Base-by-base conservation (phyloP, 2,797 vertebrate genomes). In the Phoeniculus purpureus region DNA sequence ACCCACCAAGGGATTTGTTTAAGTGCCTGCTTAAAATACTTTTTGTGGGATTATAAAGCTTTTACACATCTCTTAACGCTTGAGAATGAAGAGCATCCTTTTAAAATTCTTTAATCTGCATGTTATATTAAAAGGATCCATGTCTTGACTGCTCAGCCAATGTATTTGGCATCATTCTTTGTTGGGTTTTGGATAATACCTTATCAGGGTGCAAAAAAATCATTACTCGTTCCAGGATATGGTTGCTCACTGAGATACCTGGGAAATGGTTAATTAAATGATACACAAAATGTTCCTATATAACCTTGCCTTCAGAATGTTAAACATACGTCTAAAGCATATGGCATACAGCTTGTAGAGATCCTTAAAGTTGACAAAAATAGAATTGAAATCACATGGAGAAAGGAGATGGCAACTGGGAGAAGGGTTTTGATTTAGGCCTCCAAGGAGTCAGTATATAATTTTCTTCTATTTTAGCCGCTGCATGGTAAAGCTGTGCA, bases 201-300 rank as follows among this genome's bases (percentile, higher is more conserved):
- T 72, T 68, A 18, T 70, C 34, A 43, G 66, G 52, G 62, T 85
- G 50, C 60, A 76, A 66, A 66, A 78, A 72, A 78, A 29, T 34
- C 10, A 12, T 89, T 86, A 56, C 14, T 85, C 21, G 27, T 3
- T 77, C 48, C 77, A 62, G 50, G 31, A 20, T 71, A 40, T 65
- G 27, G 20, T 56, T 65, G 55, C 72, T 90, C 78, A 77, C 66
- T 75, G 43, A 81, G 73, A 34, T 52, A 40, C 59, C 45, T 60
- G 40, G 45, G 66, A 95, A 66, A 77, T 84, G 47, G 12, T 77
- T 75, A 87, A 87, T 90, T 92, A 72, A 91, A 85, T 56, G n/a
- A 29, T 75, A 15, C 12, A 29, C 27, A 68, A 21, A 91, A 68
- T 70, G 43, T 73, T 91, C 75, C 58, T 15, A 23, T 88, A 48